phyloP scores from a whole-genome alignment of 2,113 vertebrate genomes.

The Salvelinus alpinus region DNA sequence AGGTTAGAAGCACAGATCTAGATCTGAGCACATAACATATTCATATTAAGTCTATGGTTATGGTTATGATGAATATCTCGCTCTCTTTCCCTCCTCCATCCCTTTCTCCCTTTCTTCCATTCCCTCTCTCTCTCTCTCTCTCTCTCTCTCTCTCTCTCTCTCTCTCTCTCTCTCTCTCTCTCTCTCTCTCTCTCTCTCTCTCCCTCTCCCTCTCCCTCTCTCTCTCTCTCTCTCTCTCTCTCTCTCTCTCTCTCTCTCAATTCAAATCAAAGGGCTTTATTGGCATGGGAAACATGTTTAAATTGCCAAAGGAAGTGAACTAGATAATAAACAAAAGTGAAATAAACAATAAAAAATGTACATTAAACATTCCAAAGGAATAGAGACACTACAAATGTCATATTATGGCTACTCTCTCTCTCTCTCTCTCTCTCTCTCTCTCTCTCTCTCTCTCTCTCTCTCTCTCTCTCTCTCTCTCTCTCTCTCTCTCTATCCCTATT shows the following conservation, averaged over 20 bases:
- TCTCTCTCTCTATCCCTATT: no score
- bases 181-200: conserved; percentile 4
- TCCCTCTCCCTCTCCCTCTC: conserved; percentile 4
- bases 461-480: conserved; percentile 12
- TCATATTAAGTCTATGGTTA: conserved; percentile 46
- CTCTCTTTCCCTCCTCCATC: no score
- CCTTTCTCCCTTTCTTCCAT: no score
- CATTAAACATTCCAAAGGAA: no score
- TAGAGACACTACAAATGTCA: not conserved
- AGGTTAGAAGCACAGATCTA: conserved; percentile 31
- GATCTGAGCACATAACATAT: conserved; percentile 45
- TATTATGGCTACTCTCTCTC: conserved; percentile 6
- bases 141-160: conserved; percentile 3
- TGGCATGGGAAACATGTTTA: no score
- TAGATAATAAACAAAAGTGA: no score
- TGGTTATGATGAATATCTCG: no score
- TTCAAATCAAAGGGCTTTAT: no score
- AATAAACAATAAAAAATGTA: no score
- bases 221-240: not conserved
- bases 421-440: conserved; percentile 14
- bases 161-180: conserved; percentile 9
- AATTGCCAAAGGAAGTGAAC: no score
- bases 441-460: conserved; percentile 6
- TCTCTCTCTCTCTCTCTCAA: no score
- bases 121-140: conserved; percentile 18